Conservation (phyloP, 2,888 invertebrate species). For the Elmis aenea region DNA sequence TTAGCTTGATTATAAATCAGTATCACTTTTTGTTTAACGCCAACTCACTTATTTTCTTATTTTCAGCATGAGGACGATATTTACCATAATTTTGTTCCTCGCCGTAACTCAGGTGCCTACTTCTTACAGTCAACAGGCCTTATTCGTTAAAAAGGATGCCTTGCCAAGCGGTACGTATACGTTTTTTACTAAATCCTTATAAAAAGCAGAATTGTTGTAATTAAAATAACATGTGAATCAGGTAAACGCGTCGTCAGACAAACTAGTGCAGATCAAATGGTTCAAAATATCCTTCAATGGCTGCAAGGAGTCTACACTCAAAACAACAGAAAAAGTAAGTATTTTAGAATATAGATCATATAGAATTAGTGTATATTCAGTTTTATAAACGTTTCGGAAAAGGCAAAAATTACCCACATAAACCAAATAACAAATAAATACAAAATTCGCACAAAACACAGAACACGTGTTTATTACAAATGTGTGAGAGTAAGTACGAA, state of each 20-base stretch:
- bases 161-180: conserved; percentile 24
- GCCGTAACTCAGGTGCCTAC: conserved; percentile 24
- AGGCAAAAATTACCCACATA: no score
- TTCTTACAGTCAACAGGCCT: conserved; percentile 26
- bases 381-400: no score
- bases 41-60: conserved; percentile 9
- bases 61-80: conserved; percentile 31
- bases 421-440: no score
- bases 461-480: no score
- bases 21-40: conserved; percentile 1
- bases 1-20: not conserved
- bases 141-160: conserved; percentile 28
- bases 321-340: conserved; percentile 51
- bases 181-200: not conserved
- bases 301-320: conserved; percentile 67
- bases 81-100: conserved; percentile 24
- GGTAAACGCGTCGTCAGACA: conserved; percentile 46
- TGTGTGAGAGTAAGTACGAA: no score
- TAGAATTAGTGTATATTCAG: conserved; percentile 2
- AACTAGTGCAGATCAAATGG: conserved; percentile 65
- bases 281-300: conserved; percentile 70
- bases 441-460: no score
- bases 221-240: conserved; percentile 3
- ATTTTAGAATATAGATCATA: conserved; percentile 16
- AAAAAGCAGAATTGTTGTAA: not conserved